These are phyloP conservation scores for Sminthurides aquaticus DNA, from an alignment of 2,888 invertebrate species.

Conservation along the genomic window DNA sequence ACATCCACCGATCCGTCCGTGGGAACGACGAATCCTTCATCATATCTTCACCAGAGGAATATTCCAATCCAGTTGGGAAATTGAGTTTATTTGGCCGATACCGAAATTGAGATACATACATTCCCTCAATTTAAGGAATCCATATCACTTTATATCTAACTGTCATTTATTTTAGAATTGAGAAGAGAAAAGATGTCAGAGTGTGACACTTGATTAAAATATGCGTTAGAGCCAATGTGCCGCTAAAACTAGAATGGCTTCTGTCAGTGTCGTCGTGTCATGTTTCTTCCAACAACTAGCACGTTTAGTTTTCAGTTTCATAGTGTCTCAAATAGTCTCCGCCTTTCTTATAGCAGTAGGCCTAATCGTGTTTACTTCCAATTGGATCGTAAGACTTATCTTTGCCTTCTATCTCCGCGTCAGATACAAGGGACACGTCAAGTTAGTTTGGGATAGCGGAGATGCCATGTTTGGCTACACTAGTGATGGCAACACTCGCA, in stretches of 20 bases:
- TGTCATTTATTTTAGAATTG: background rate
- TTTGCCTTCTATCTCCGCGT: constrained; percentile 11
- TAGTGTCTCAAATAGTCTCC: constrained; percentile 6
- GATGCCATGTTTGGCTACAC: constrained; percentile 23
- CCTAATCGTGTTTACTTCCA: constrained; percentile 6
- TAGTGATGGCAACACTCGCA: constrained; percentile 14
- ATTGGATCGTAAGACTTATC: constrained; percentile 2
- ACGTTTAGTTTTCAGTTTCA: background rate
- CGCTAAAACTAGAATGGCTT: background rate
- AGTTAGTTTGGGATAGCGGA: constrained; percentile 17
- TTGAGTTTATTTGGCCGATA: too few species aligned
- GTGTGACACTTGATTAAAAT: background rate
- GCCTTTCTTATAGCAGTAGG: background rate
- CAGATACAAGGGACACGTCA: constrained; percentile 13
- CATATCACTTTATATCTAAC: background rate
- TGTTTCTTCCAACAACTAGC: background rate
- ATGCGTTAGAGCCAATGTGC: background rate
- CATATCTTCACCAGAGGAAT: too few species aligned
- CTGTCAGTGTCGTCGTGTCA: background rate
- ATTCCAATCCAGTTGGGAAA: too few species aligned
- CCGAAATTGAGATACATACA: background rate
- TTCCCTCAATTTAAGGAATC: background rate
- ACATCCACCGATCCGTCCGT: too few species aligned
- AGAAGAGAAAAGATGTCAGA: background rate
- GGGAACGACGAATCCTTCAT: too few species aligned